Evolutionary conservation across 2,888 invertebrate species (phyloP), one percentile per base, ranked within the genome.

Genomic region (Temnothorax unifasciatus): DNA sequence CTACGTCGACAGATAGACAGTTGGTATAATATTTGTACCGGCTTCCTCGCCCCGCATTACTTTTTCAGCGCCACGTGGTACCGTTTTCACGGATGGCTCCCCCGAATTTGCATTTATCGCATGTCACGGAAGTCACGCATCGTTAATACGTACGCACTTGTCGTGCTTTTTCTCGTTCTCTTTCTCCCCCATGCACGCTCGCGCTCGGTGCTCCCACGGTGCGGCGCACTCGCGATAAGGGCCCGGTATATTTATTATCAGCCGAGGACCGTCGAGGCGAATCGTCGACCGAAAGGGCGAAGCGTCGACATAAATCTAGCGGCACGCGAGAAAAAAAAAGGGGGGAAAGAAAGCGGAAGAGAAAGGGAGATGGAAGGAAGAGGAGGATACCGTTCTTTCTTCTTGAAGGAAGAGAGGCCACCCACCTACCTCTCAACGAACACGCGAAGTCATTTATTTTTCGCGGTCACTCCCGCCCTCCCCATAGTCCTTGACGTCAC

Each of bases 21-120:
- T 50, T 9, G 25, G 59, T 73, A 59, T 73, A 81, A 81, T 59
- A 50, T 73, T 61, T 59, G 71, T 71, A 18, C n/a, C 29, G 25
- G 18, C 71, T 71, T 81, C 76, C 76, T 75, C 69, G 75, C 54
- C 50, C 54, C 64, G 52, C 59, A n/a, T 57, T 50, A 52, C 82
- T 83, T 86, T 87, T 63, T 85, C 85, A 63, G 84, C 83, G 88
- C 89, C 91, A 90, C 92, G 91, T 91, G 91, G 89, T 92, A 89
- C 90, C 90, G 87, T 92, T 92, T 91, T 92, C 91, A 91, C 90
- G 90, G 88, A 83, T 81, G 86, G 90, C 79, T 88, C 89, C 85
- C 89, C 82, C 84, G 88, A 91, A 92, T 91, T 92, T 92, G 90
- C 92, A 92, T 92, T 92, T 90, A 91, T 87, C 90, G 91, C 87